phyloP scores from a whole-genome alignment of 2,113 vertebrate genomes.

The Aptenodytes patagonicus region DNA sequence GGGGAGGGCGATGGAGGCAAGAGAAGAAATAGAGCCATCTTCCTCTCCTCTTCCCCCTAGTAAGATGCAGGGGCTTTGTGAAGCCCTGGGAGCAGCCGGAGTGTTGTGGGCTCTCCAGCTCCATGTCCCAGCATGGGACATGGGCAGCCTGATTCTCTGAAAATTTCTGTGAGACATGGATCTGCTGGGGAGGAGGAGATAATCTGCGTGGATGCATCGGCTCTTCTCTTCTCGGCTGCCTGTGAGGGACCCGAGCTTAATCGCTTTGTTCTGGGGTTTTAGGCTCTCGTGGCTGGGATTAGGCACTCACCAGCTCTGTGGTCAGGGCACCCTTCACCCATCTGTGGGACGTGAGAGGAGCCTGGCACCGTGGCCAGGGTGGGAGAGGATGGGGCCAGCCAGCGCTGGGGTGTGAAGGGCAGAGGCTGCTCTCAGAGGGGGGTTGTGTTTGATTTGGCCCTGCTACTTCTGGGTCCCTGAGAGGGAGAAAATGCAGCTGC shows the following conservation, averaged over 20 bases:
- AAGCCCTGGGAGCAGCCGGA: background rate
- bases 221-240: background rate
- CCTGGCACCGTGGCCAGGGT: background rate
- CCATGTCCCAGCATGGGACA: background rate
- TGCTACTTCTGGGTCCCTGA: background rate
- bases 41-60: background rate
- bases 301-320: background rate
- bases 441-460: background rate
- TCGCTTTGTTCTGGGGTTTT: constrained; percentile 42
- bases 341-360: background rate
- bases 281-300: constrained; percentile 49
- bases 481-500: background rate
- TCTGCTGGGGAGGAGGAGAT: background rate
- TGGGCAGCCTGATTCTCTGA: background rate
- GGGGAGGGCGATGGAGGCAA: background rate
- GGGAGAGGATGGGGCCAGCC: background rate
- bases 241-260: background rate
- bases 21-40: background rate
- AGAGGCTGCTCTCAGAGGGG: background rate
- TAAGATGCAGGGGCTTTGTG: background rate
- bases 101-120: background rate
- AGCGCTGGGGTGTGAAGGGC: background rate
- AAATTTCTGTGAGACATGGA: background rate
- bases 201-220: background rate
- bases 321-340: background rate